Percentiles rank a stretch among this genome's conserved stretches.
Evolutionary conservation across 2,113 vertebrate genomes (phyloP).

Genomic region (Rousettus leschenaultii): DNA sequence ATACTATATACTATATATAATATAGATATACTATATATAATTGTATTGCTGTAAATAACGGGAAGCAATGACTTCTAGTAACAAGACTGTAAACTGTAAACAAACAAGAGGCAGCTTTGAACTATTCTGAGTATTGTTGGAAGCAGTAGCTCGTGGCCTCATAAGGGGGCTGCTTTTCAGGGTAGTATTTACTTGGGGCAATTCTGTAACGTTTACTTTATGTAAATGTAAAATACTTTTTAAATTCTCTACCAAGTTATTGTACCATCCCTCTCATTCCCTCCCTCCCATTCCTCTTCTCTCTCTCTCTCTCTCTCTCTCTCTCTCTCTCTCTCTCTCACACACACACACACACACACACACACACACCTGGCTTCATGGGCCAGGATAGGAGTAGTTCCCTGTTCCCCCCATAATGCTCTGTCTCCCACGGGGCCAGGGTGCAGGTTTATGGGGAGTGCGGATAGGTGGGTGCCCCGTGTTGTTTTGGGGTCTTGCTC

Average conservation of each 20-base stretch:
- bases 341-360: not conserved
- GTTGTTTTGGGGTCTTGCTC: no score
- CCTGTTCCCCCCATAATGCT: not conserved
- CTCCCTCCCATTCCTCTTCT: no score
- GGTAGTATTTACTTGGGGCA: not conserved
- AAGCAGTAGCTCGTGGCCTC: not conserved
- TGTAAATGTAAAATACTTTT: not conserved
- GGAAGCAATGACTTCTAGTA: not conserved
- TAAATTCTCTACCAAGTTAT: not conserved
- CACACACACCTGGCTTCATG: not conserved
- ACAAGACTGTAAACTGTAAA: not conserved
- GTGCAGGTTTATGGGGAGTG: not conserved
- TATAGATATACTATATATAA: not conserved
- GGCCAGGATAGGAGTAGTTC: not conserved
- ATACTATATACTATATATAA: not conserved
- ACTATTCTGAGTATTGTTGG: not conserved
- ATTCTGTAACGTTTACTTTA: not conserved
- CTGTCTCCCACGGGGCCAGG: not conserved
- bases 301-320: not conserved
- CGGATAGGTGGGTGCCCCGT: fast-evolving
- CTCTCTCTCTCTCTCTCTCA: no score
- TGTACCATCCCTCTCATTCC: not conserved
- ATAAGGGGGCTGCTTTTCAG: not conserved
- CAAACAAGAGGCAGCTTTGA: not conserved
- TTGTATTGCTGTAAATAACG: not conserved